Conservation (phyloP, 2,113 vertebrate species). For the Butorides virescens region DNA sequence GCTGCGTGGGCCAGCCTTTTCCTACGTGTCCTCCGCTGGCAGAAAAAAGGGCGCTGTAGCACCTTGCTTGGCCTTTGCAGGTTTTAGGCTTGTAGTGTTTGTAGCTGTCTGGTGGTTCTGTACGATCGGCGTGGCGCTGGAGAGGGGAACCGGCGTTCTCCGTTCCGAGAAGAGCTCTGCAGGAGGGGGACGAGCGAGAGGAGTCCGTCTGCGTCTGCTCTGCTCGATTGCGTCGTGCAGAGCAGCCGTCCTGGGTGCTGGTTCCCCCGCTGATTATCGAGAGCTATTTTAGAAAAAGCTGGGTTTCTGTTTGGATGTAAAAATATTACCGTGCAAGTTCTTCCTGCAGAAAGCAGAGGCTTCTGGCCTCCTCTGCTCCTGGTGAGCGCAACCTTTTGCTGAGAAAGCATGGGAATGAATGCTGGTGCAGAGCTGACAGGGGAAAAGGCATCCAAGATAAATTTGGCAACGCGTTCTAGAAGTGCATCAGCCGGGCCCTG, state of each 20-base stretch:
- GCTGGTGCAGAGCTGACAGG: neutral
- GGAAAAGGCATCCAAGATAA: slow-evolving; percentile 9
- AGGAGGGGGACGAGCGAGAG: neutral
- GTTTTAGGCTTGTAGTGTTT: neutral
- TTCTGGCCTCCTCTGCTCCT: neutral
- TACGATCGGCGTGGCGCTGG: neutral
- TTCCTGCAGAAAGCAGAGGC: neutral
- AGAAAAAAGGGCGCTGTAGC: neutral
- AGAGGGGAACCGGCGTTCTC: neutral
- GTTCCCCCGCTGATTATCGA: neutral
- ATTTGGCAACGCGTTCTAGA: neutral
- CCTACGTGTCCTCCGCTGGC: rapidly evolving
- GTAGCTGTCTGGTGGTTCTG: neutral
- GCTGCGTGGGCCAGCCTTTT: neutral
- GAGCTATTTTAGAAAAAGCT: neutral
- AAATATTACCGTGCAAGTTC: neutral
- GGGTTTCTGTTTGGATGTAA: neutral
- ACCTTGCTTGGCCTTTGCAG: neutral
- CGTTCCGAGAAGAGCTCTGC: neutral
- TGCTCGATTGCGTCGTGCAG: rapidly evolving
- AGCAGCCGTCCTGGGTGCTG: neutral
- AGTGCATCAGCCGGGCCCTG: neutral
- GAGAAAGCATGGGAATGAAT: slow-evolving; percentile 5
- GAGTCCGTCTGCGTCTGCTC: neutral
- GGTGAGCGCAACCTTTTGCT: neutral